Conservation (phyloP, 2,888 invertebrate species). For the Osmoderma eremita region DNA sequence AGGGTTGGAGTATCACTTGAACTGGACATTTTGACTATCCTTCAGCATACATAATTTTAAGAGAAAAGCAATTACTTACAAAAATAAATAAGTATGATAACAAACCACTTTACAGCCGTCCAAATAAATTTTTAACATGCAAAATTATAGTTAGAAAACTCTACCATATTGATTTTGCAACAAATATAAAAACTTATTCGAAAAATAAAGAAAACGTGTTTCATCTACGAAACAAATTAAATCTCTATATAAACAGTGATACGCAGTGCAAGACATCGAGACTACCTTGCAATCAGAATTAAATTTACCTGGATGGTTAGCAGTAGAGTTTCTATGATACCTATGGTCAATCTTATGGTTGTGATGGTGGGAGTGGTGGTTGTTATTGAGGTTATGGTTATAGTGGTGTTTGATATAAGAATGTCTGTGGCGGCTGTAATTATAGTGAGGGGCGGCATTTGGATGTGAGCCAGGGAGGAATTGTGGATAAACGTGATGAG, state of each 20-base stretch:
- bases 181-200: too few species aligned
- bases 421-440: conserved; percentile 63
- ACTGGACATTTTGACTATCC: too few species aligned
- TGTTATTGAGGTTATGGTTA: conserved; percentile 70
- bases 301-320: conserved; percentile 69
- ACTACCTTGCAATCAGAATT: conserved; percentile 10
- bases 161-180: too few species aligned
- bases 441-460: conserved; percentile 70
- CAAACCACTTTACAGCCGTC: too few species aligned
- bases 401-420: conserved; percentile 68
- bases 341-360: conserved; percentile 69
- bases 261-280: conserved; percentile 42
- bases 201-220: conserved; percentile 28
- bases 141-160: too few species aligned
- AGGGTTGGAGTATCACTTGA: too few species aligned
- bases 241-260: conserved; percentile 35
- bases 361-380: conserved; percentile 69
- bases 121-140: too few species aligned
- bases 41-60: too few species aligned
- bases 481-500: conserved; percentile 94
- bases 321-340: conserved; percentile 71
- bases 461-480: conserved; percentile 92
- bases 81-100: too few species aligned
- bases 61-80: too few species aligned
- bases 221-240: conserved; percentile 25